Base-by-base conservation (phyloP, 2,113 vertebrate genomes). In the Toxotes chatareus region DNA sequence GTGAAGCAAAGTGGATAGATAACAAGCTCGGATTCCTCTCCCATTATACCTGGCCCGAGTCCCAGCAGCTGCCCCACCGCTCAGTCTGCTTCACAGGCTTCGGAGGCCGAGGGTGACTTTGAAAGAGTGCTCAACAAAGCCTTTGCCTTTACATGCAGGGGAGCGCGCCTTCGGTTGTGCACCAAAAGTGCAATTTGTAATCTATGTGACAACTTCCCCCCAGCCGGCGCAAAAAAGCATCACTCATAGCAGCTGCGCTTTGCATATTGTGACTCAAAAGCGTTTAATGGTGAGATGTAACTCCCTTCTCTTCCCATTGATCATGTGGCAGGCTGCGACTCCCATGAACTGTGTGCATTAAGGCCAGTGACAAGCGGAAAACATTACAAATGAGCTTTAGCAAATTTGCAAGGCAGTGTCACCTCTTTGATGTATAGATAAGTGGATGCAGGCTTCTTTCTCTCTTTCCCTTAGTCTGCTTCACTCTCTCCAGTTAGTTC, bases 281-380 rank as follows among this genome's bases (percentile, higher is more conserved):
- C 93, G 77, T 87, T 95, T 95, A 96, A 95, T 86, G 87, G 88
- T 88, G 94, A 96, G 92, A 94, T 90, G 88, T 91, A 88, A 85
- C 75, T 85, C 40, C 88, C 79, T 85, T 69, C 56, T 72, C 47
- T 57, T 80, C 83, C 79, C 84, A 96, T 96, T 95, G 94, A 90
- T 96, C 93, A 94, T 93, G 80, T 72, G 83, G 90, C 88, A 60
- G 84, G 5, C 86, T 76, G 85, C 86, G 76, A 94, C 86, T 93
- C 92, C 88, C 91, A 60, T 86, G 91, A 94, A 87, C 89, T 81
- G 73, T 82, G 84, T 71, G 44, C 91, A 94, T 94, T 94, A 93
- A 83, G 90, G 91, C 90, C 78, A 61, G 73, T 89, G 94, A 95
- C 93, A 95, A 93, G 91, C 80, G 83, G 87, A 89, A 91, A 94